phyloP scores from a whole-genome alignment of 1,140 invertebrate species.

The Paracyclopina nana region DNA sequence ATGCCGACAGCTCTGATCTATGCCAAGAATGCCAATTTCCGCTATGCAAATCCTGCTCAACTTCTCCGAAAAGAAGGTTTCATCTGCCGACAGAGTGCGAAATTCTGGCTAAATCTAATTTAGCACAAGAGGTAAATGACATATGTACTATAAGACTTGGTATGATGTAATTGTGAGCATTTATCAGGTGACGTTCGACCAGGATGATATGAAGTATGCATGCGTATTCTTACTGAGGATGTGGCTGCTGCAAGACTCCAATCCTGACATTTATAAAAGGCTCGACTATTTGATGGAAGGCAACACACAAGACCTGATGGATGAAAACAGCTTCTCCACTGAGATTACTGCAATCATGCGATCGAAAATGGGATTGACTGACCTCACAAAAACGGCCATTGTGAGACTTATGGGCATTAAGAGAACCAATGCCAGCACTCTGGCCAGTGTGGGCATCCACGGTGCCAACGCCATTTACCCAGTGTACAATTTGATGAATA shows the following conservation, averaged over 20 bases:
- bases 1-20: neutral
- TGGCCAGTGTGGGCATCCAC: neutral
- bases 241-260: neutral
- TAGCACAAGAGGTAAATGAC: neutral
- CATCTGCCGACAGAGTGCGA: neutral
- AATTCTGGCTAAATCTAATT: neutral
- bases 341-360: neutral
- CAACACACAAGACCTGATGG: neutral
- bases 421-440: neutral
- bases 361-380: neutral
- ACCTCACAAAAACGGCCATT: neutral
- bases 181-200: too few relatives aligned
- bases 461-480: neutral
- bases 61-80: neutral
- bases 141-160: neutral
- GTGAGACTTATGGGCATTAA: too few relatives aligned
- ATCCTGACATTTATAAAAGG: neutral
- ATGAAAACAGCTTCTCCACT: neutral
- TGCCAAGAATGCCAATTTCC: neutral
- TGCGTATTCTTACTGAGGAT: neutral
- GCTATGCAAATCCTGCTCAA: too few relatives aligned
- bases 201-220: too few relatives aligned
- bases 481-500: neutral
- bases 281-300: neutral
- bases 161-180: too few relatives aligned